Percentiles rank a stretch among this genome's conserved stretches.
Evolutionary conservation across 2,797 vertebrate species (phyloP).

Genomic region (Natrix natrix): DNA sequence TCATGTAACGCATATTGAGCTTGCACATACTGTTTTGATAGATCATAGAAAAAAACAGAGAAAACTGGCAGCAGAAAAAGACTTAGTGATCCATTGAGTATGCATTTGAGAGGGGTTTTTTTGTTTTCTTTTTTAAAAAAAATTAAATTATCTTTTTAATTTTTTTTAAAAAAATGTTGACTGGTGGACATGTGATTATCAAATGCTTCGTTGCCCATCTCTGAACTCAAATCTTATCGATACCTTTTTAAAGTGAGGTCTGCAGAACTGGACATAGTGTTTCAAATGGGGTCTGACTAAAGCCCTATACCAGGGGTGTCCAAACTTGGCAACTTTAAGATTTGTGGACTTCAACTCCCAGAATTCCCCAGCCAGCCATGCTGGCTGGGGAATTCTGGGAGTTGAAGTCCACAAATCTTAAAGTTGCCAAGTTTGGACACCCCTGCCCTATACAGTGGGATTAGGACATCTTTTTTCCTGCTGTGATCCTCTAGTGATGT

Average conservation of each 20-base stretch:
- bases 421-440: too few species aligned
- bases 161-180: neutral
- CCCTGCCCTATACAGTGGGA: neutral
- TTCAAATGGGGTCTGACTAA: neutral
- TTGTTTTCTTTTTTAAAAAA: neutral
- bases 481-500: neutral
- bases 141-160: neutral
- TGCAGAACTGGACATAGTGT: neutral
- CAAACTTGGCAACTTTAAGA: too few species aligned
- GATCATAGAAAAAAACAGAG: neutral
- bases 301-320: too few species aligned
- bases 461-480: neutral
- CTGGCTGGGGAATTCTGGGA: too few species aligned
- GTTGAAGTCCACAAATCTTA: too few species aligned
- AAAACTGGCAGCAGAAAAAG: neutral
- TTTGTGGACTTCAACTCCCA: too few species aligned
- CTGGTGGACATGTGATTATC: neutral
- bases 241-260: neutral
- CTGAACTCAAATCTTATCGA: neutral
- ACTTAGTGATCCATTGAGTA: neutral
- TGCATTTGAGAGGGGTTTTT: neutral
- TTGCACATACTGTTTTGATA: neutral
- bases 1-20: neutral
- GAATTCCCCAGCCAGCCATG: too few species aligned
- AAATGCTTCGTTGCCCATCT: neutral